A percentile compares a stretch with the other conserved stretches of the same genome.
These are phyloP conservation scores for Pseudomyrmex sp. DNA, from an alignment of 1,140 invertebrate genomes.

Conservation along the genomic window DNA sequence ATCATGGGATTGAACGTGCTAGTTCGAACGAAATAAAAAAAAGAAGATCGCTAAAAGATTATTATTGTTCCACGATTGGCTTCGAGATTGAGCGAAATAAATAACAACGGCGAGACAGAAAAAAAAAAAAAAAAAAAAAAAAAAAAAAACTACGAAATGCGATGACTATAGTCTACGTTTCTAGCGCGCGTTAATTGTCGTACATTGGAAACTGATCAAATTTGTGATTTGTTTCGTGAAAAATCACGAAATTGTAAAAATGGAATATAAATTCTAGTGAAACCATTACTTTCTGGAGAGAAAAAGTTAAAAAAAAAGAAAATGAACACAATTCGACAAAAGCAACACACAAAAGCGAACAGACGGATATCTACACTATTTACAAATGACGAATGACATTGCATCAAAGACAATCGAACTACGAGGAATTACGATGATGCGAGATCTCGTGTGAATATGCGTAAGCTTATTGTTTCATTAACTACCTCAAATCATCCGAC, in stretches of 20 bases:
- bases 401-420: background rate
- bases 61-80: conserved; percentile 7
- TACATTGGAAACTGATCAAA: background rate
- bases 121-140: no score
- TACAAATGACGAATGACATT: background rate
- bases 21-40: background rate
- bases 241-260: background rate
- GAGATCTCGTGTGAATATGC: background rate
- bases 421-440: background rate
- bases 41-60: no score
- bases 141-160: background rate
- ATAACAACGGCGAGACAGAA: background rate
- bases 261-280: background rate
- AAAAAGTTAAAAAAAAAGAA: background rate
- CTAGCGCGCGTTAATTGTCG: conserved; percentile 5
- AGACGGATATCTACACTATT: background rate
- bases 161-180: background rate
- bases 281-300: background rate
- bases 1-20: conserved; percentile 27
- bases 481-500: background rate
- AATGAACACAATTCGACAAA: background rate
- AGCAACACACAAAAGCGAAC: background rate
- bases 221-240: background rate
- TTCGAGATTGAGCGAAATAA: background rate
- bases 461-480: conserved; percentile 23